Evolutionary conservation across 2,113 vertebrate species (phyloP).

Genomic region (Gymnocephalus cernua): DNA sequence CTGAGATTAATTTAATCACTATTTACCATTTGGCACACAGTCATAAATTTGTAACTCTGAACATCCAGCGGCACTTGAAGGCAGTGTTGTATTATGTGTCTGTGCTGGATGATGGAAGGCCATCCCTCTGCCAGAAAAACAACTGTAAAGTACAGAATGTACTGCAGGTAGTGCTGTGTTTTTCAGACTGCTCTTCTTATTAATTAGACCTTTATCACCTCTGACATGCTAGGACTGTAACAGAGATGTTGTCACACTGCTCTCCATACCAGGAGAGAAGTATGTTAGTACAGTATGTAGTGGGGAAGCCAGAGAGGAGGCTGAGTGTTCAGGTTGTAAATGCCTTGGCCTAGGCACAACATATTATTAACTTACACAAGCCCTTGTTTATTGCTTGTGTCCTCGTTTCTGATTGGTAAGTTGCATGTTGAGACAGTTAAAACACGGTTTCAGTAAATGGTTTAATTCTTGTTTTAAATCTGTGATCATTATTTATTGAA

Average conservation of each 20-base stretch:
- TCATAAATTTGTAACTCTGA: not conserved
- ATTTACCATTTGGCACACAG: not conserved
- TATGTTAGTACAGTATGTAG: slow-evolving; percentile 3
- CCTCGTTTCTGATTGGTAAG: not conserved
- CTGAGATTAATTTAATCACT: not conserved
- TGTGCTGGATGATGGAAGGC: not conserved
- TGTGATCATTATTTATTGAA: not conserved
- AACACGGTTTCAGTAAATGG: not conserved
- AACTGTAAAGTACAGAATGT: slow-evolving; percentile 53
- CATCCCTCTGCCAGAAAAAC: slow-evolving; percentile 26
- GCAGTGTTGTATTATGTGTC: not conserved
- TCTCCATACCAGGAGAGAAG: not conserved
- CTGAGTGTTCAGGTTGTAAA: slow-evolving; percentile 13
- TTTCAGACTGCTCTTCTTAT: slow-evolving; percentile 7
- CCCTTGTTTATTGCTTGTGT: not conserved
- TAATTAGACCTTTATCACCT: slow-evolving; percentile 27
- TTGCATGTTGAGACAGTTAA: not conserved
- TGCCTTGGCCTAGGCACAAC: not conserved
- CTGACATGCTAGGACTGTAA: slow-evolving; percentile 9
- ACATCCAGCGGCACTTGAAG: not conserved
- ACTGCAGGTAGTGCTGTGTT: slow-evolving; percentile 22
- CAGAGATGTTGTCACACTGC: not conserved
- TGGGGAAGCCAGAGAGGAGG: not conserved
- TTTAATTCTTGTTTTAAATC: not conserved
- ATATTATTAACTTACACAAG: slow-evolving; percentile 27